These are phyloP conservation scores for Cololabis saira DNA, from an alignment of 2,113 vertebrate species.

Conservation along the genomic window DNA sequence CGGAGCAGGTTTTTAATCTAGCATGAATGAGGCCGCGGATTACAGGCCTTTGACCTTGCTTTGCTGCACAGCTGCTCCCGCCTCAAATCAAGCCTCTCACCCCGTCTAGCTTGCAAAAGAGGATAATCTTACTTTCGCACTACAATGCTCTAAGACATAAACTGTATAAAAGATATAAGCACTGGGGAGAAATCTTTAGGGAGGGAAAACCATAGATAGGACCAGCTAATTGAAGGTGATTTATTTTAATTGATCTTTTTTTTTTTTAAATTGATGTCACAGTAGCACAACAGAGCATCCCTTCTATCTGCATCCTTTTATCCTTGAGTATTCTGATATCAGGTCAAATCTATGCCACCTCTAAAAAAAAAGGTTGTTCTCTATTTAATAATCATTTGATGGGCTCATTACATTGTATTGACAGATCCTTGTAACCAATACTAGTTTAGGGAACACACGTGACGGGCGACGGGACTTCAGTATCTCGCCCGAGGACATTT, in stretches of 20 bases:
- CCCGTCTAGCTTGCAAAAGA: constrained; percentile 60
- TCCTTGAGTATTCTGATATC: constrained; percentile 27
- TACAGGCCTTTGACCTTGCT: constrained; percentile 81
- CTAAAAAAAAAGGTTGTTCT: too few species aligned
- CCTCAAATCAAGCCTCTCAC: constrained; percentile 69
- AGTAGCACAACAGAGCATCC: constrained; percentile 16
- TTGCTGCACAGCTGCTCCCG: constrained; percentile 80
- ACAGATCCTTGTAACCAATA: too few species aligned
- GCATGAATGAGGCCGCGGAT: constrained; percentile 83
- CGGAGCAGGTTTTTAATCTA: constrained; percentile 89
- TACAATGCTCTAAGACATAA: constrained; percentile 56
- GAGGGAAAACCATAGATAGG: not conserved
- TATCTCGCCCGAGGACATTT: too few species aligned
- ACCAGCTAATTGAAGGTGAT: not conserved
- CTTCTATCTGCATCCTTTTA: constrained; percentile 36
- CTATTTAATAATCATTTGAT: too few species aligned
- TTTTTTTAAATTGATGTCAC: constrained; percentile 40
- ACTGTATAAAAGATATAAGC: constrained; percentile 38
- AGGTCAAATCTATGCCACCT: too few species aligned
- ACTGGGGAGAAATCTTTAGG: constrained; percentile 7
- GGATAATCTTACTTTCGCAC: constrained; percentile 59
- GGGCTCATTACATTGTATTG: too few species aligned
- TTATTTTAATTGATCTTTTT: constrained; percentile 14
- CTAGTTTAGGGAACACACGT: too few species aligned
- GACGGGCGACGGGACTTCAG: too few species aligned